A percentile compares a stretch with the other conserved stretches of the same genome.
These are phyloP conservation scores for Mormyrops attenuatus DNA, from an alignment of 2,797 vertebrate species.

Conservation along the genomic window DNA sequence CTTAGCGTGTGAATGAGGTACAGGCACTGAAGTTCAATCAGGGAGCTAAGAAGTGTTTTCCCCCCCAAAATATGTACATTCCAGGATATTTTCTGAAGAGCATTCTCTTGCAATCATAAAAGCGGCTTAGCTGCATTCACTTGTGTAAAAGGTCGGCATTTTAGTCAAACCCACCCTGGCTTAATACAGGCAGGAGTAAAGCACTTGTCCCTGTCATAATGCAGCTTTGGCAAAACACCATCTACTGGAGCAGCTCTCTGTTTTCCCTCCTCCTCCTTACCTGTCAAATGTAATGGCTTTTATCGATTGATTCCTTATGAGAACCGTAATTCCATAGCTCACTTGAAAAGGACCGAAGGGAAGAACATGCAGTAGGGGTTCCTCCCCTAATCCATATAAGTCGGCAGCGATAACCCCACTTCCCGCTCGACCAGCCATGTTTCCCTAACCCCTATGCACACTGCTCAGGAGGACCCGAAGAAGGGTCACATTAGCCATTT, in stretches of 20 bases:
- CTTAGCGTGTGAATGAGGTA: constrained; percentile 32
- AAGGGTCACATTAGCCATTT: constrained; percentile 39
- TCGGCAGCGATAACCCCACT: constrained; percentile 58
- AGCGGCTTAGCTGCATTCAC: constrained; percentile 15
- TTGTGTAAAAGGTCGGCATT: neutral
- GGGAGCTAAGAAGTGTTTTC: constrained; percentile 22
- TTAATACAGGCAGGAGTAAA: constrained; percentile 30
- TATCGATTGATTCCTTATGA: constrained; percentile 44
- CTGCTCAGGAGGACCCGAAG: constrained; percentile 14
- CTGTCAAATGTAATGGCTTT: constrained; percentile 40
- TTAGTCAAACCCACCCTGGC: constrained; percentile 22
- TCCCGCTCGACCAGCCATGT: constrained; percentile 42
- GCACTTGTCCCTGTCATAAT: constrained; percentile 44
- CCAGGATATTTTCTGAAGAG: neutral
- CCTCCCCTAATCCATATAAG: constrained; percentile 63
- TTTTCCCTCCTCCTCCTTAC: constrained; percentile 30
- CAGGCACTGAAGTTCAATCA: constrained; percentile 26
- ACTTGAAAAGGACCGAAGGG: constrained; percentile 55
- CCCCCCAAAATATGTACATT: neutral
- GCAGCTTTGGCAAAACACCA: constrained; percentile 39
- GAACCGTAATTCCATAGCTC: constrained; percentile 51
- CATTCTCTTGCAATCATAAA: neutral
- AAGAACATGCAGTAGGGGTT: constrained; percentile 39
- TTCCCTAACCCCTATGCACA: constrained; percentile 22
- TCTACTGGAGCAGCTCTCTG: constrained; percentile 24